Base-by-base conservation (phyloP, 2,888 invertebrate genomes). In the Copidosoma aretas region DNA sequence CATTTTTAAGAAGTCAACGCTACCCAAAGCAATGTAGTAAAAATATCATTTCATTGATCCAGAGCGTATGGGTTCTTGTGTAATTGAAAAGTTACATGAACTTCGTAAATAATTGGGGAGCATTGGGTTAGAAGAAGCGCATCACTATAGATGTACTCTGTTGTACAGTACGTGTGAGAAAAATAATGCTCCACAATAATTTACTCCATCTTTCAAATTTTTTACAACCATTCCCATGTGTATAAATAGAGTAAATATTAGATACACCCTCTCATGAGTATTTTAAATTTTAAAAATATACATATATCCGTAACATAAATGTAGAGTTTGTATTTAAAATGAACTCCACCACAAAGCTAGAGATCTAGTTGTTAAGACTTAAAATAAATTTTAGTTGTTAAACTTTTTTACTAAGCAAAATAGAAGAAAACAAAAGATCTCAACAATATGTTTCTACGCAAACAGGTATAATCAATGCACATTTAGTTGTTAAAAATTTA, bases 71-170 rank as follows among this genome's bases (percentile, higher is more conserved):
- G 32, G 32, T 32, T 32, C 32, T 32, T 8, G 32, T 32, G 32
- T 8, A 3, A 8, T 32, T 32, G 32, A 32, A 32, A 32, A 32
- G 8, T 8, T 8, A 32, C 3, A 19, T 22, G 39, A 54, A 24
- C 54, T 32, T 41, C 19, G 57, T 57, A 46, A 64, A 43, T 64
- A 53, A 61, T 61, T 58, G 43, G 52, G 52, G 22, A 52, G 57
- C 25, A 58, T 43, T 43, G 4, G 10, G 41, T 19, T 57, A 21
- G 41, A n/a, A 21, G 24, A 51, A 39, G 32, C 32, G 24, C 3
- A 2, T n/a, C n/a, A n/a, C n/a, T n/a, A n/a, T n/a, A n/a, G n/a
- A n/a, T 25, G n/a, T 52, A 51, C 21, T 32, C 25, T 19, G 21
- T 24, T 43, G 19, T 32, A 8, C 8, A 3, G n/a, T 17, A 17